These are phyloP conservation scores for Dolichoris vasculosae DNA, from an alignment of 1,140 invertebrate genomes.

Conservation along the genomic window DNA sequence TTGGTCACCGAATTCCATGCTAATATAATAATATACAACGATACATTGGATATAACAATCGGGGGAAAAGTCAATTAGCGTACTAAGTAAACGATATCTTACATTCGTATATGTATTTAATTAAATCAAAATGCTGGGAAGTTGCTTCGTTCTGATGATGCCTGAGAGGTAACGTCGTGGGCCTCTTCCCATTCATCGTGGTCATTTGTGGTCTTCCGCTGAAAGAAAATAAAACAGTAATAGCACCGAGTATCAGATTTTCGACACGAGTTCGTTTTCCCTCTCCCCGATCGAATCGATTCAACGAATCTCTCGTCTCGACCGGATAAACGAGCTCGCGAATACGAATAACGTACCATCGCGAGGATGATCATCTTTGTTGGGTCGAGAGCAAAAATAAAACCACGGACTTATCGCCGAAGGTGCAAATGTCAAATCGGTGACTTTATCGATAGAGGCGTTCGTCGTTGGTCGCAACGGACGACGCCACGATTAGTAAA, in stretches of 20 bases:
- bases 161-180: conserved; percentile 63
- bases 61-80: not conserved
- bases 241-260: too few relatives aligned
- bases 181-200: conserved; percentile 73
- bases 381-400: not conserved
- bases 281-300: not conserved
- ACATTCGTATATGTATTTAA: conserved; percentile 76
- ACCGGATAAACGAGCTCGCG: not conserved
- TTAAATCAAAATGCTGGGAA: conserved; percentile 75
- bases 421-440: not conserved
- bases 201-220: conserved; percentile 68
- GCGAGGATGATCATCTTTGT: not conserved
- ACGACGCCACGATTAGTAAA: conserved; percentile 31
- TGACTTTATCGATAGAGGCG: conserved; percentile 22
- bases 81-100: conserved; percentile 52
- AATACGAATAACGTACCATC: not conserved
- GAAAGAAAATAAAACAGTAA: too few relatives aligned
- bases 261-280: not conserved
- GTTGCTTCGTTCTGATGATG: conserved; percentile 68
- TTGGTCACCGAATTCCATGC: conserved; percentile 73
- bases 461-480: not conserved
- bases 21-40: conserved; percentile 55
- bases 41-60: not conserved
- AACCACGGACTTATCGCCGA: not conserved
- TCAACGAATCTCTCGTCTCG: not conserved